A percentile compares a stretch with the other conserved stretches of the same genome.
Conservation (phyloP, 2,888 invertebrate species). For the Andrena fulva region DNA sequence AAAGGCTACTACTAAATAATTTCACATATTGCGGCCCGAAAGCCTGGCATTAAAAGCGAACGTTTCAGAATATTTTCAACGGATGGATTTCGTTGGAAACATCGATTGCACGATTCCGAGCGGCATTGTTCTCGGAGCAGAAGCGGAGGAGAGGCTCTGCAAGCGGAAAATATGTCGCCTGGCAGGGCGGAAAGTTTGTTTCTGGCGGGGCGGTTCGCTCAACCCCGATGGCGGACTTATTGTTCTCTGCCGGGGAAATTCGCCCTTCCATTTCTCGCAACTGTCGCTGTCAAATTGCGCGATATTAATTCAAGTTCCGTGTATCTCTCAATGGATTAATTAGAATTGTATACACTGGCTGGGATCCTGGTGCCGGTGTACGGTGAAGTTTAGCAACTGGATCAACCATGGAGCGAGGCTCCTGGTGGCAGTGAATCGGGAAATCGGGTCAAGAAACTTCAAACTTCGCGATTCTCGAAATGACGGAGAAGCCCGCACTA, state of each 20-base stretch:
- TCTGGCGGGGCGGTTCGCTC: constrained; percentile 19
- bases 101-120: constrained; percentile 10
- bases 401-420: not conserved
- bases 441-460: constrained; percentile 6
- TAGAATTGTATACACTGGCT: constrained; percentile 15
- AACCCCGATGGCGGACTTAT: constrained; percentile 13
- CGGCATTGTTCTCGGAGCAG: not conserved
- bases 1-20: too few species aligned
- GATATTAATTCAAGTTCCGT: constrained; percentile 29
- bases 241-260: constrained; percentile 26
- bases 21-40: not conserved
- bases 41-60: not conserved
- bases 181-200: constrained; percentile 26
- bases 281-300: constrained; percentile 12
- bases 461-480: not conserved
- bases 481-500: not conserved
- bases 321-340: constrained; percentile 17
- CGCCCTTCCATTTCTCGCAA: not conserved
- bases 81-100: constrained; percentile 4
- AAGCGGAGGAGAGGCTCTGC: constrained; percentile 1
- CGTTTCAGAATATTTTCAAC: not conserved
- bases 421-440: not conserved
- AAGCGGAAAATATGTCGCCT: constrained; percentile 23
- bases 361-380: constrained; percentile 5
- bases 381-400: not conserved